Percentiles rank a stretch among this genome's conserved stretches.
phyloP scores from a whole-genome alignment of 2,888 invertebrate species.

The Eilema griseolum region DNA sequence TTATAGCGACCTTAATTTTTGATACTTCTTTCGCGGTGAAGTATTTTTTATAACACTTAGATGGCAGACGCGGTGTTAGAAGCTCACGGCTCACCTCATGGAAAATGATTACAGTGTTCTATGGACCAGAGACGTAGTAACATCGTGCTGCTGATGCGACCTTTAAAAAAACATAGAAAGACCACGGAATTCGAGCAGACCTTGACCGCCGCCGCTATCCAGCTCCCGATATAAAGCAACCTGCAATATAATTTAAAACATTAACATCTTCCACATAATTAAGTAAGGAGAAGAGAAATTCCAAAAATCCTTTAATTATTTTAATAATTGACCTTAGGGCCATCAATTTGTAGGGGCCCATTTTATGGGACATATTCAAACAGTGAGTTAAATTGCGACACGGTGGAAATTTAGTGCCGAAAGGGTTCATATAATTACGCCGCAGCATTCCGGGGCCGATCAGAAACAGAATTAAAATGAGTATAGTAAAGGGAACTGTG shows the following conservation, averaged over 20 bases:
- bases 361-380: constrained; percentile 63
- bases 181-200: neutral
- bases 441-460: constrained; percentile 66
- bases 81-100: no score
- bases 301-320: constrained; percentile 55
- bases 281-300: constrained; percentile 32
- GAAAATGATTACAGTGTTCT: no score
- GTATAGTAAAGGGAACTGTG: constrained; percentile 46
- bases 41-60: no score
- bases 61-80: no score
- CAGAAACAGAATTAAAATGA: constrained; percentile 65
- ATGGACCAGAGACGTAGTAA: no score
- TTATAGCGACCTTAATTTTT: no score
- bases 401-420: constrained; percentile 67
- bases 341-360: constrained; percentile 57
- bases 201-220: neutral
- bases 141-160: no score
- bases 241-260: constrained; percentile 23
- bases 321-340: constrained; percentile 54
- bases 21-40: no score
- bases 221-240: neutral
- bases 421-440: constrained; percentile 71
- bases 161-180: no score
- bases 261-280: constrained; percentile 32
- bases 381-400: constrained; percentile 64